Base-by-base conservation (phyloP, 37 sponge, comb jelly and placozoan species). In the Aplysina aerophoba region DNA sequence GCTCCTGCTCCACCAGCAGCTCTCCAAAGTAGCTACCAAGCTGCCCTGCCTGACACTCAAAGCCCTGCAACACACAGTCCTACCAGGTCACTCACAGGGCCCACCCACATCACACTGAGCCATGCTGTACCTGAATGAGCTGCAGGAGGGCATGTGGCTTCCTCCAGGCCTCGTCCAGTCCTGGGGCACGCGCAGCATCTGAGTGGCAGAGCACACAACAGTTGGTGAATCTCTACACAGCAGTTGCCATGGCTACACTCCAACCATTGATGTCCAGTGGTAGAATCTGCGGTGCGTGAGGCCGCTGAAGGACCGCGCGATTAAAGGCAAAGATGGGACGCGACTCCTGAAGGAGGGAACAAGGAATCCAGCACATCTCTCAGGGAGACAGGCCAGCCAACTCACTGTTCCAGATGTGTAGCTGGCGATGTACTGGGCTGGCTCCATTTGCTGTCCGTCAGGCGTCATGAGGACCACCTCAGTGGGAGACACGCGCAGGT, bases 41-140 rank as follows among this genome's bases (percentile, higher is more conserved):
- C 44, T 50, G 44, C 53, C 38, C 78, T 16, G 54, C 78, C 37
- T 75, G 78, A 4, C 25, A 50, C 78, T 75, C 38, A 41, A 75
- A 40, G 14, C 54, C 78, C 78, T 75, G 24, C 64, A 3, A n/a
- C n/a, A n/a, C n/a, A n/a, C n/a, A n/a, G n/a, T n/a, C n/a, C n/a
- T n/a, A n/a, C n/a, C n/a, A n/a, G n/a, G n/a, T n/a, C n/a, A n/a
- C n/a, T n/a, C n/a, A n/a, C n/a, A n/a, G n/a, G n/a, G n/a, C n/a
- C n/a, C n/a, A n/a, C n/a, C n/a, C n/a, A n/a, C n/a, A n/a, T n/a
- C n/a, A n/a, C n/a, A n/a, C n/a, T n/a, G n/a, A n/a, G n/a, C n/a
- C n/a, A n/a, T n/a, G n/a, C n/a, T 44, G 38, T 44, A 75, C 78
- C 78, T 75, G 78, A 36, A 75, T 36, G n/a, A 75, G 54, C 37